Conservation (phyloP, 2,113 vertebrate genomes). For the Gobius niger region DNA sequence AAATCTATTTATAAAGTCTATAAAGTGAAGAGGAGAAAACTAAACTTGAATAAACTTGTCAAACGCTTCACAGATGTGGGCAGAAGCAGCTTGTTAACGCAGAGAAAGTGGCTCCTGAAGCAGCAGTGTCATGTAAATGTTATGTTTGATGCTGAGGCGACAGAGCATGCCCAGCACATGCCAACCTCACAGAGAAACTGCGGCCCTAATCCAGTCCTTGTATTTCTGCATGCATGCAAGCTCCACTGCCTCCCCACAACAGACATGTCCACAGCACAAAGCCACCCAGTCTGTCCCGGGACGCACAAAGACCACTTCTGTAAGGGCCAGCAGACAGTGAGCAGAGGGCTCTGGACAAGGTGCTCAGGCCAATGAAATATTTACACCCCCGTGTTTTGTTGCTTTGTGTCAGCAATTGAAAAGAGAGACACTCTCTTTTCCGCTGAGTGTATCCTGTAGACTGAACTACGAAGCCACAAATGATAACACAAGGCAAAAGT, state of each 20-base stretch:
- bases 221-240: conserved; percentile 59
- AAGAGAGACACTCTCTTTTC: conserved; percentile 27
- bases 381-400: conserved; percentile 76
- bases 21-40: too few species aligned
- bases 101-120: conserved; percentile 24
- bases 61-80: not conserved
- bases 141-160: conserved; percentile 48
- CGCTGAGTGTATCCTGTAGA: conserved; percentile 30
- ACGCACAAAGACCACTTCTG: conserved; percentile 57
- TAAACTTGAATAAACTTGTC: too few species aligned
- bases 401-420: conserved; percentile 67
- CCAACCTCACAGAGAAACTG: conserved; percentile 61
- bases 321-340: conserved; percentile 66
- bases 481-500: conserved; percentile 1
- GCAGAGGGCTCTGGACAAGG: conserved; percentile 64
- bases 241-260: conserved; percentile 58
- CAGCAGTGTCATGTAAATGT: conserved; percentile 64
- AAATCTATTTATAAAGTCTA: too few species aligned
- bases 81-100: not conserved
- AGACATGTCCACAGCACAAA: conserved; percentile 61
- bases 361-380: conserved; percentile 70
- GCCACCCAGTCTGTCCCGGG: conserved; percentile 50
- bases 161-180: conserved; percentile 54
- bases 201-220: conserved; percentile 57
- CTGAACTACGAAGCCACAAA: not conserved